Conservation (phyloP, 1,140 invertebrate species). For the Tetragonula clypearis region DNA sequence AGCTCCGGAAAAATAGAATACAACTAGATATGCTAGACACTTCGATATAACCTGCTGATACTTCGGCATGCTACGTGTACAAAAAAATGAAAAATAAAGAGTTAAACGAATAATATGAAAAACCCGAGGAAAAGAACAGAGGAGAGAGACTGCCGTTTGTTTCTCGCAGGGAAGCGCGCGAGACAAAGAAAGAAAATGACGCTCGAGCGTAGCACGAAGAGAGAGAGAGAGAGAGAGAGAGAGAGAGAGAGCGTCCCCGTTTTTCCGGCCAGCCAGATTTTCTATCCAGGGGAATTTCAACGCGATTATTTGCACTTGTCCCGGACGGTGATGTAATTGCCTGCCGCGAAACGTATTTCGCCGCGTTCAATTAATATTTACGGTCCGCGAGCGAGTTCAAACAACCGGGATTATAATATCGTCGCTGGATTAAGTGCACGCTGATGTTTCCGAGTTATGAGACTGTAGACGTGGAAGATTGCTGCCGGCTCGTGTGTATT, state of each 20-base stretch:
- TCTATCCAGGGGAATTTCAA: not conserved
- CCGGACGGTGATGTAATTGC: conserved; percentile 17
- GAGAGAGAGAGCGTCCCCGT: not conserved
- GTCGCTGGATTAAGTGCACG: conserved; percentile 10
- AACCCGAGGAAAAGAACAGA: not conserved
- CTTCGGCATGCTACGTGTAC: not conserved
- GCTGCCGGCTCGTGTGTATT: not conserved
- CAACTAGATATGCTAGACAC: too few relatives aligned
- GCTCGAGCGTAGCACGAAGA: not conserved
- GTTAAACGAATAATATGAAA: not conserved
- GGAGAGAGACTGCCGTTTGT: not conserved
- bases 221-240: too few relatives aligned
- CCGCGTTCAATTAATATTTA: conserved; percentile 22
- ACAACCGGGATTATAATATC: conserved; percentile 22
- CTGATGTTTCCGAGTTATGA: conserved; percentile 4
- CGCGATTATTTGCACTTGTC: conserved; percentile 12
- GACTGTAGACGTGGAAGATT: conserved; percentile 8
- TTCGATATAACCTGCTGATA: too few relatives aligned
- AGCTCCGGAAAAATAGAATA: too few relatives aligned
- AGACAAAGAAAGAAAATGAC: not conserved
- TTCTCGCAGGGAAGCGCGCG: not conserved
- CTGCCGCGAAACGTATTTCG: conserved; percentile 17
- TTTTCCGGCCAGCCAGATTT: not conserved
- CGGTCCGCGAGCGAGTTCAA: conserved; percentile 19
- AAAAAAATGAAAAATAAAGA: not conserved